phyloP scores from a whole-genome alignment of 2,888 invertebrate genomes.

The Caenorhabditis japonica region DNA sequence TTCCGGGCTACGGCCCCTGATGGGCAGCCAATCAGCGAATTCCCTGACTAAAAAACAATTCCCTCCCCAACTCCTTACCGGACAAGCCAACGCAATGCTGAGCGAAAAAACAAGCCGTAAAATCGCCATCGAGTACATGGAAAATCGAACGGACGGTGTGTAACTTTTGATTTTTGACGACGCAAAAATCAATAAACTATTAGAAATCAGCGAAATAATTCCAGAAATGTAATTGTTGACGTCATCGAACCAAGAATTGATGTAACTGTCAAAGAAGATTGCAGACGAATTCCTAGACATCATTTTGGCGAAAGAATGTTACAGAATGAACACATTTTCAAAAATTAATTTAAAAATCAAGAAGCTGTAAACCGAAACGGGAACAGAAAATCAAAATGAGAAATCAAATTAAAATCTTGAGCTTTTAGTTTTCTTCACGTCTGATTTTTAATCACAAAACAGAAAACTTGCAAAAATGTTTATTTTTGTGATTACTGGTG shows the following conservation, averaged over 20 bases:
- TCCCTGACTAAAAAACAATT: too few species aligned
- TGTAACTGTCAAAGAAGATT: slow-evolving; percentile 17
- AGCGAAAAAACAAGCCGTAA: slow-evolving; percentile 21
- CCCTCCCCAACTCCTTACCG: slow-evolving; percentile 11
- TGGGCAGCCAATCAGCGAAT: too few species aligned
- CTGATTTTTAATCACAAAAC: background rate
- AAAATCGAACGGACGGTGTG: slow-evolving; percentile 23
- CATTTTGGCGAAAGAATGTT: too few species aligned
- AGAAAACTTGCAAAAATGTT: background rate
- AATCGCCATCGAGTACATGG: slow-evolving; percentile 17
- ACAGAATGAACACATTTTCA: too few species aligned
- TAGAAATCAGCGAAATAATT: slow-evolving; percentile 11
- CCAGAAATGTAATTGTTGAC: slow-evolving; percentile 26
- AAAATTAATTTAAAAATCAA: too few species aligned
- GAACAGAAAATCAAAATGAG: too few species aligned
- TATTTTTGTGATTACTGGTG: slow-evolving; percentile 18
- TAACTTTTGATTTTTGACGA: slow-evolving; percentile 29
- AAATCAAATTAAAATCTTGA: too few species aligned
- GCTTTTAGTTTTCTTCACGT: too few species aligned
- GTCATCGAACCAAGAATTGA: slow-evolving; percentile 18
- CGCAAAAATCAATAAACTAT: slow-evolving; percentile 18
- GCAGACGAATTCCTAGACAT: too few species aligned
- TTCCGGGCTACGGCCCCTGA: too few species aligned
- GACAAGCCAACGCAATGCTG: slow-evolving; percentile 22
- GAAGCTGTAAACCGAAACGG: too few species aligned